phyloP scores from a whole-genome alignment of 2,113 vertebrate species.

The Ictalurus punctatus region DNA sequence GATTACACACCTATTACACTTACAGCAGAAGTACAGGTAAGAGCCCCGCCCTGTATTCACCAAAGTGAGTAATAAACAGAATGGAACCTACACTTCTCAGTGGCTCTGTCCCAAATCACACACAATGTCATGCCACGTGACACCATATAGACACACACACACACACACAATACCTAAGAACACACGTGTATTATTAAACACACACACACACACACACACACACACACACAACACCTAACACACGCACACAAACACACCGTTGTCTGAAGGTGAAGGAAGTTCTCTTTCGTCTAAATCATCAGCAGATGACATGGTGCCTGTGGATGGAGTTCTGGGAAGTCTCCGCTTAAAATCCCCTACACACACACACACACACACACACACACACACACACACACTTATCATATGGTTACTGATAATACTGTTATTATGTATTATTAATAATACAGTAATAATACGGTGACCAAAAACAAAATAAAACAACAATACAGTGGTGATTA shows the following conservation, averaged over 20 bases:
- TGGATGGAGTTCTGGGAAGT: constrained; percentile 93
- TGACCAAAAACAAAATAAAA: not conserved
- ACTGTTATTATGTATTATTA: not conserved
- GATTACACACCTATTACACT: not conserved
- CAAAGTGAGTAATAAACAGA: not conserved
- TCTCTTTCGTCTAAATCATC: constrained; percentile 97
- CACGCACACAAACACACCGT: constrained; percentile 73
- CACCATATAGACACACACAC: not conserved
- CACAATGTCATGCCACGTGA: not conserved
- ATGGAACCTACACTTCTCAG: not conserved
- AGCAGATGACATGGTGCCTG: constrained; percentile 97
- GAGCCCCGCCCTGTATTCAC: not conserved
- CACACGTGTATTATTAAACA: not conserved
- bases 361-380: constrained; percentile 49
- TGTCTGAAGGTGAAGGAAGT: constrained; percentile 87
- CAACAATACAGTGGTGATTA: not conserved
- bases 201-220: constrained; percentile 18
- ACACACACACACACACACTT: constrained; percentile 44
- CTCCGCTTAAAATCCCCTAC: constrained; percentile 92
- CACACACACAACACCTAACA: constrained; percentile 12
- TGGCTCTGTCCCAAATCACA: not conserved
- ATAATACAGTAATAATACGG: not conserved
- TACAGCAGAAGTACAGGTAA: not conserved
- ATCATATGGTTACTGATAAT: not conserved
- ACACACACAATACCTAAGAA: not conserved